A percentile compares a stretch with the other conserved stretches of the same genome.
phyloP scores from a whole-genome alignment of 2,888 invertebrate genomes.

The Eucriotettix oculatus region DNA sequence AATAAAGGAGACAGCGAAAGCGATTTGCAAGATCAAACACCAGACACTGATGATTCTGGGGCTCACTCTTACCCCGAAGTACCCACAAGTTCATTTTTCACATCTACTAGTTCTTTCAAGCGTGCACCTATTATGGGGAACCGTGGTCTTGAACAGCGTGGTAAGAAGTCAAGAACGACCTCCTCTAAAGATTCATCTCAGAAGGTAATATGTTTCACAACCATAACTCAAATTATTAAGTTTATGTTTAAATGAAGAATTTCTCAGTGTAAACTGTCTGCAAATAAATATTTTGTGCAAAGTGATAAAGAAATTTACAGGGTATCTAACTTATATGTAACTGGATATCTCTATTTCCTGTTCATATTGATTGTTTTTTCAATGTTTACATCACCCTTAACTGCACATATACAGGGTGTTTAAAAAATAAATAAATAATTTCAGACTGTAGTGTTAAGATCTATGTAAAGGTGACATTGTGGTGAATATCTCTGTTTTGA shows the following conservation, averaged over 20 bases:
- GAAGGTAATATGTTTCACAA: slow-evolving; percentile 2
- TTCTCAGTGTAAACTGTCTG: neutral
- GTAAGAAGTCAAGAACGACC: slow-evolving; percentile 43
- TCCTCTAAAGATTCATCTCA: slow-evolving; percentile 33
- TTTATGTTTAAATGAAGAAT: neutral
- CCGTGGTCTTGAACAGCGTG: slow-evolving; percentile 39
- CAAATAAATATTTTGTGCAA: too few relatives aligned
- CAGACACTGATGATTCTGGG: slow-evolving; percentile 56
- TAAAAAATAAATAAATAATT: too few relatives aligned
- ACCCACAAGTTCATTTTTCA: slow-evolving; percentile 31
- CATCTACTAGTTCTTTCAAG: slow-evolving; percentile 34
- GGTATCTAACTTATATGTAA: too few relatives aligned
- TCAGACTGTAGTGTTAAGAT: too few relatives aligned
- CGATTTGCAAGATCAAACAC: slow-evolving; percentile 49
- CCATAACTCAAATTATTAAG: neutral
- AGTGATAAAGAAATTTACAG: too few relatives aligned
- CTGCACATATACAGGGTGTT: too few relatives aligned
- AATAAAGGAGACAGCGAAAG: slow-evolving; percentile 48
- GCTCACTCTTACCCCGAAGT: slow-evolving; percentile 33
- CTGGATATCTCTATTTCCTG: too few relatives aligned
- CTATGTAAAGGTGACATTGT: too few relatives aligned
- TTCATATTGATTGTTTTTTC: too few relatives aligned
- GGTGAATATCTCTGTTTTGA: too few relatives aligned
- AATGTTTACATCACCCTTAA: too few relatives aligned
- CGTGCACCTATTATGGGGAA: slow-evolving; percentile 42